A percentile compares a stretch with the other conserved stretches of the same genome.
Conservation (phyloP, 2,888 invertebrate genomes). For the Taphrorychus bicolor region DNA sequence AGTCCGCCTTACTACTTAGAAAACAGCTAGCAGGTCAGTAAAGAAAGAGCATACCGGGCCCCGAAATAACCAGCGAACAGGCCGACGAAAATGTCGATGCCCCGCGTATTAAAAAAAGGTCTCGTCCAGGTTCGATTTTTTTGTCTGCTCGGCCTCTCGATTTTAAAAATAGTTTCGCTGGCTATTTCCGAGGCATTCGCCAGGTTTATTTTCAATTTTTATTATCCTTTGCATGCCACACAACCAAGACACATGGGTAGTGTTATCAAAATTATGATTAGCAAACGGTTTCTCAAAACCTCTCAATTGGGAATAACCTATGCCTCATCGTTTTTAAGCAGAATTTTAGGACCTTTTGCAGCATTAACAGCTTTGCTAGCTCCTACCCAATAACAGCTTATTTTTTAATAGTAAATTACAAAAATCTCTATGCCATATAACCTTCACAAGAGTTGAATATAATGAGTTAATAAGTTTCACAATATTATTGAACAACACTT, state of each 20-base stretch:
- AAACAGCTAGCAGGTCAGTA: slow-evolving; percentile 94
- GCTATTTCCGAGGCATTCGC: slow-evolving; percentile 35
- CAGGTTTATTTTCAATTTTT: slow-evolving; percentile 14
- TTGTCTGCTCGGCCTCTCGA: slow-evolving; percentile 31
- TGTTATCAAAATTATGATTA: too few species aligned
- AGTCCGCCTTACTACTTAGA: slow-evolving; percentile 92
- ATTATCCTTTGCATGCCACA: not conserved
- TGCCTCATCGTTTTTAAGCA: not conserved
- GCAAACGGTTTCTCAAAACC: not conserved
- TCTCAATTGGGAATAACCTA: not conserved
- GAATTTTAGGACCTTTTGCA: not conserved
- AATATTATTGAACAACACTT: slow-evolving; percentile 31
- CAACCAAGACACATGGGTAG: not conserved
- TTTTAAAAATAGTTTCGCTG: slow-evolving; percentile 45
- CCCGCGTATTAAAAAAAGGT: slow-evolving; percentile 39
- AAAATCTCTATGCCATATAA: not conserved
- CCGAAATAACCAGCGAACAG: slow-evolving; percentile 4
- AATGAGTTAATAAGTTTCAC: slow-evolving; percentile 28
- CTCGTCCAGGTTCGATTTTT: slow-evolving; percentile 46
- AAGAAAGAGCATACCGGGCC: slow-evolving; percentile 13
- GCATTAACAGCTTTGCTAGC: too few species aligned
- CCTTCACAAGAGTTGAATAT: slow-evolving; percentile 27
- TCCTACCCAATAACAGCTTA: too few species aligned
- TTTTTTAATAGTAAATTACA: not conserved
- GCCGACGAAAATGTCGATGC: slow-evolving; percentile 28